Conservation (phyloP, 1,140 invertebrate species). For the Orius laevigatus region DNA sequence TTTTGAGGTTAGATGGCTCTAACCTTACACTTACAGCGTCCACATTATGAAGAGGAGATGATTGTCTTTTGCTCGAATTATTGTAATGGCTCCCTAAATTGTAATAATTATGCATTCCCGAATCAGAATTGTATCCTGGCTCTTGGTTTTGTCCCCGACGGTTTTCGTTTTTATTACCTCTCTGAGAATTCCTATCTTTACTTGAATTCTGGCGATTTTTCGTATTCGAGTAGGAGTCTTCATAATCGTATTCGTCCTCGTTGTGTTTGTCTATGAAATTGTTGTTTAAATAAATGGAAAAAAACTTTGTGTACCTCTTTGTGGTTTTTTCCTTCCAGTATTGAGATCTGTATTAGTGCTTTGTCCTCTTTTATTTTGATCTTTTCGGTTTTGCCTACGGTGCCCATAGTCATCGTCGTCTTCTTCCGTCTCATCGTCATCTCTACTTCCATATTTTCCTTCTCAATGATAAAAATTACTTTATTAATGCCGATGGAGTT, state of each 20-base stretch:
- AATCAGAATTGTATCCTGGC: slow-evolving; percentile 10
- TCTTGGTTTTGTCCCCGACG: background rate
- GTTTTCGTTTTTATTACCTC: background rate
- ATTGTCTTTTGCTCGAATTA: background rate
- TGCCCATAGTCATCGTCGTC: background rate
- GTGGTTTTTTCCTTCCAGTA: background rate
- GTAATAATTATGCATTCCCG: slow-evolving; percentile 2
- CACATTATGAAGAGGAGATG: slow-evolving; percentile 7
- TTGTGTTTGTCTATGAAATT: background rate
- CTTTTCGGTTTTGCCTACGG: background rate
- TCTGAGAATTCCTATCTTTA: no score
- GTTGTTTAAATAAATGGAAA: background rate
- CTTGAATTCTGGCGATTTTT: no score
- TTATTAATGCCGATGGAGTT: background rate
- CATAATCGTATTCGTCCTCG: background rate
- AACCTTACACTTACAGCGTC: slow-evolving; percentile 9
- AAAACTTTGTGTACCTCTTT: background rate
- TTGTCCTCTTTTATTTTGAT: background rate
- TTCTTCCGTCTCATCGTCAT: background rate
- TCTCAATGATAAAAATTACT: background rate
- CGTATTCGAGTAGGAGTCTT: no score
- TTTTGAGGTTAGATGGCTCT: background rate
- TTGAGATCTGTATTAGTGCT: background rate
- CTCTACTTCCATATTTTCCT: background rate
- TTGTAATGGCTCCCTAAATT: background rate